These are phyloP conservation scores for Entomobrya proxima DNA, from an alignment of 2,888 invertebrate species.

Conservation along the genomic window DNA sequence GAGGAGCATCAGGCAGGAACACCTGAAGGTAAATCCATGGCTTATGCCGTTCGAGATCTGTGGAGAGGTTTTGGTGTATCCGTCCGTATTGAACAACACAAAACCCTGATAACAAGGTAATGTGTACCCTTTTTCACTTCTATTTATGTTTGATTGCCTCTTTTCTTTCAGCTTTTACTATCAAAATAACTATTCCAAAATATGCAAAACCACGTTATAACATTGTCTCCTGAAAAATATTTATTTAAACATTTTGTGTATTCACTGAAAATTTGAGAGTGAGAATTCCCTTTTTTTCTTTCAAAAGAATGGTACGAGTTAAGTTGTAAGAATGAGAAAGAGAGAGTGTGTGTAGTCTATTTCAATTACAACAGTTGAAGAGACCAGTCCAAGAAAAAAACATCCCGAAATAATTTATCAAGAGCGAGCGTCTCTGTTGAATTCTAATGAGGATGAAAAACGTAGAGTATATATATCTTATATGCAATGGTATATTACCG, in stretches of 20 bases:
- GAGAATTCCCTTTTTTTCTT: not conserved
- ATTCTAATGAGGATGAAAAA: slow-evolving; percentile 47
- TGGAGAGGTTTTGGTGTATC: slow-evolving; percentile 75
- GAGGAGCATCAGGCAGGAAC: slow-evolving; percentile 75
- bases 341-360: slow-evolving; percentile 9
- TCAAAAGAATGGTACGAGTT: slow-evolving; percentile 5
- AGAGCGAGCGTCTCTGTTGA: slow-evolving; percentile 24
- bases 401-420: slow-evolving; percentile 57
- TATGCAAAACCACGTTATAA: slow-evolving; percentile 16
- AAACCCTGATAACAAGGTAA: slow-evolving; percentile 74
- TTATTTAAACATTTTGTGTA: slow-evolving; percentile 21
- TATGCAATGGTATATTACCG: not conserved
- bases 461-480: not conserved
- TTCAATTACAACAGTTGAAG: slow-evolving; percentile 29
- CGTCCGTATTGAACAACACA: slow-evolving; percentile 74
- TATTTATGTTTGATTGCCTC: not conserved
- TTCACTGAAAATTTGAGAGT: not conserved
- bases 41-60: slow-evolving; percentile 74
- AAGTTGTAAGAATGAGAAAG: not conserved
- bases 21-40: slow-evolving; percentile 73
- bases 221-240: slow-evolving; percentile 14
- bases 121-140: not conserved
- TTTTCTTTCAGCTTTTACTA: slow-evolving; percentile 11
- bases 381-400: slow-evolving; percentile 14
- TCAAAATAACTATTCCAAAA: slow-evolving; percentile 10